Percentiles rank a stretch among this genome's conserved stretches.
Evolutionary conservation across 2,888 invertebrate species (phyloP).

Genomic region (Troilus luridus): DNA sequence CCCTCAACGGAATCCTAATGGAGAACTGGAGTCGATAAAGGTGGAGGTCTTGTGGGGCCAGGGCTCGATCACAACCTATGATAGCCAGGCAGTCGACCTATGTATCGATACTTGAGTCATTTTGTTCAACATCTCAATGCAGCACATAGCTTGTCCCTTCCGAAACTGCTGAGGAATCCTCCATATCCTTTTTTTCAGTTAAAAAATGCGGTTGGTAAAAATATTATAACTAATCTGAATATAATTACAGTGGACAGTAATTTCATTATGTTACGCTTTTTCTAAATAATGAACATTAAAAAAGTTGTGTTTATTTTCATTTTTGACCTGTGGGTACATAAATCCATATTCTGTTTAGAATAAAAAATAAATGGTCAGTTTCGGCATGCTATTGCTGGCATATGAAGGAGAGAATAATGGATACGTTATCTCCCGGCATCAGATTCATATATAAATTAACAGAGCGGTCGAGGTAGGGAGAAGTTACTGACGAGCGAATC

Average conservation of each 20-base stretch:
- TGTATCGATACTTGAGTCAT: background rate
- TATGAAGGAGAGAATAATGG: background rate
- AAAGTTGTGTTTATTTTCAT: too few relatives aligned
- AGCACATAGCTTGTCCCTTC: background rate
- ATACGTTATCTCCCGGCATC: background rate
- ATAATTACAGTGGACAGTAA: too few relatives aligned
- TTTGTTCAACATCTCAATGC: background rate
- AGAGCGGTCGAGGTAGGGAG: background rate
- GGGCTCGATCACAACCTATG: background rate
- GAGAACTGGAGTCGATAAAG: background rate
- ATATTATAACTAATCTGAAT: too few relatives aligned
- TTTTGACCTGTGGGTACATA: too few relatives aligned
- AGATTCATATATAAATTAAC: background rate
- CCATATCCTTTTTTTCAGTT: background rate
- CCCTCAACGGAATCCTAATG: constrained; percentile 7
- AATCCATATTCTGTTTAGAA: too few relatives aligned
- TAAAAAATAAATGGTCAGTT: background rate
- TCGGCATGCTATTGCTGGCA: background rate
- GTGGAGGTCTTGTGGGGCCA: background rate
- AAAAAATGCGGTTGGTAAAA: too few relatives aligned
- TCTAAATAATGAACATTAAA: too few relatives aligned
- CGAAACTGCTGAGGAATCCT: background rate
- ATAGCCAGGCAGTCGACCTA: background rate
- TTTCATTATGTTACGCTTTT: too few relatives aligned
- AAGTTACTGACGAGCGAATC: constrained; percentile 20